Conservation (phyloP, 1,140 invertebrate genomes). For the Diorhabda carinulata region DNA sequence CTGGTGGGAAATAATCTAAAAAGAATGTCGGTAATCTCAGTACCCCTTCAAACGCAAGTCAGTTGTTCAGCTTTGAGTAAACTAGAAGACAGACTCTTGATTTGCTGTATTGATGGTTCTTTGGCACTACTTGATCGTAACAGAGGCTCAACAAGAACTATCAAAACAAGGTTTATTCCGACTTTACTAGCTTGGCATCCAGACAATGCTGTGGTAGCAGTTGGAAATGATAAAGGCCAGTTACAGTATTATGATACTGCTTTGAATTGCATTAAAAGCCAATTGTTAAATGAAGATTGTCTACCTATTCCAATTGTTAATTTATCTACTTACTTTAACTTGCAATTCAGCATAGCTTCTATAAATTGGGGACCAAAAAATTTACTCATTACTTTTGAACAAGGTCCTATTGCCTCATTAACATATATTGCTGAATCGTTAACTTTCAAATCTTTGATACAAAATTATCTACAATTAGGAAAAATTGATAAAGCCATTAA, state of each 20-base stretch:
- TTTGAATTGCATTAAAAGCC: constrained; percentile 62
- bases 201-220: constrained; percentile 62
- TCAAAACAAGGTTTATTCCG: constrained; percentile 66
- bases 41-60: constrained; percentile 68
- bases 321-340: constrained; percentile 66
- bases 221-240: constrained; percentile 69
- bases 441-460: constrained; percentile 52
- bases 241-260: constrained; percentile 75
- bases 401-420: constrained; percentile 51
- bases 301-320: constrained; percentile 61
- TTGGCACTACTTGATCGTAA: constrained; percentile 68
- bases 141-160: constrained; percentile 58
- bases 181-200: constrained; percentile 69
- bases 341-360: constrained; percentile 56
- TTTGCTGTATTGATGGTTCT: constrained; percentile 74
- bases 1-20: constrained; percentile 65
- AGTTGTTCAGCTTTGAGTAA: constrained; percentile 64
- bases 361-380: constrained; percentile 51
- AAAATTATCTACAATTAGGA: constrained; percentile 59
- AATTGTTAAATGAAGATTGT: constrained; percentile 65
- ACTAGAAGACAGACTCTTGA: constrained; percentile 66
- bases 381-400: constrained; percentile 56
- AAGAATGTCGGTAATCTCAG: constrained; percentile 62
- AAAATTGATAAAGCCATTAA: constrained; percentile 67
- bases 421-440: constrained; percentile 39